phyloP scores from a whole-genome alignment of 2,797 vertebrate genomes.

The Micromesistius poutassou region DNA sequence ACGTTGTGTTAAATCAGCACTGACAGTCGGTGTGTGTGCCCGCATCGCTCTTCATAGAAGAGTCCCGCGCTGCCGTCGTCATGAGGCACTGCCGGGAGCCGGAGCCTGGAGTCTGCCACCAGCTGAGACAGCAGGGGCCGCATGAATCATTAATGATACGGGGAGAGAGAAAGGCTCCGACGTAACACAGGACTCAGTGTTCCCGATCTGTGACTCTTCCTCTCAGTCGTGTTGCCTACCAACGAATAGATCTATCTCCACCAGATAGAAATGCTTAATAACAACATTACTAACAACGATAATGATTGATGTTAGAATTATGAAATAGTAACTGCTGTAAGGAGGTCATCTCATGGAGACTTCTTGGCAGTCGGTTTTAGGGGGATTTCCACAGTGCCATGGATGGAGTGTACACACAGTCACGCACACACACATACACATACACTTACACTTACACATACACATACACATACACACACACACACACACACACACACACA shows the following conservation, averaged over 20 bases:
- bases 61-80: slow-evolving; percentile 43
- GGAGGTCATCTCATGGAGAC: background rate
- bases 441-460: background rate
- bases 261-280: background rate
- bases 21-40: slow-evolving; percentile 25
- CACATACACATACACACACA: background rate
- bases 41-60: slow-evolving; percentile 21
- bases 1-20: slow-evolving; percentile 29
- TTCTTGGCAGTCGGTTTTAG: background rate
- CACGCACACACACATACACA: no score
- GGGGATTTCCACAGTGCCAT: no score
- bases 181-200: slow-evolving; percentile 46
- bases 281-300: background rate
- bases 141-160: slow-evolving; percentile 54
- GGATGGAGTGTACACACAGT: no score
- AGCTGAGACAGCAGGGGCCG: slow-evolving; percentile 52
- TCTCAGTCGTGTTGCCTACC: background rate
- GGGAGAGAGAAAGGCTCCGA: slow-evolving; percentile 23
- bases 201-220: slow-evolving; percentile 16
- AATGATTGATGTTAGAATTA: no score
- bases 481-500: background rate
- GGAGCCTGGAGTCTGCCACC: slow-evolving; percentile 35
- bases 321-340: background rate
- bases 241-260: background rate
- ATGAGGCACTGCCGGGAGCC: slow-evolving; percentile 33